Evolutionary conservation across 2,113 vertebrate genomes (phyloP).

Genomic region (Marcusenius ussheri): DNA sequence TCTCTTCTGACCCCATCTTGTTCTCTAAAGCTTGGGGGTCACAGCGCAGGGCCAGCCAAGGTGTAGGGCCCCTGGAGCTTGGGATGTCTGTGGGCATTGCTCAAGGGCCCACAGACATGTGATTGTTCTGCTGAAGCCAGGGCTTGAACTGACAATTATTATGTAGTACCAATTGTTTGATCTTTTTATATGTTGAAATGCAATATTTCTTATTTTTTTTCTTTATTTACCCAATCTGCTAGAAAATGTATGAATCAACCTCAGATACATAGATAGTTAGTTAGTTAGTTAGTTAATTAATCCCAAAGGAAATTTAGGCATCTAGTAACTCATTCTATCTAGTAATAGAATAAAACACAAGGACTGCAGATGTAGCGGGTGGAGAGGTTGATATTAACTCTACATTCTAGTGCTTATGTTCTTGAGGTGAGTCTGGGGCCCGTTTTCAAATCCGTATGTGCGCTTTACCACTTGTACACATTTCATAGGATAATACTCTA

Average conservation of each 20-base stretch:
- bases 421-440: background rate
- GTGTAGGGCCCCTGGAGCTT: too few relatives aligned
- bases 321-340: too few relatives aligned
- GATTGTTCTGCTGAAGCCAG: too few relatives aligned
- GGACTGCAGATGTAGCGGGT: too few relatives aligned
- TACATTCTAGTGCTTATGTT: background rate
- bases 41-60: too few relatives aligned
- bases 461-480: background rate
- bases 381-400: background rate
- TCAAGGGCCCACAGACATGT: too few relatives aligned
- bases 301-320: too few relatives aligned
- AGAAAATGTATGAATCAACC: background rate
- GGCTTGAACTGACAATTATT: background rate
- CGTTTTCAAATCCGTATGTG: background rate
- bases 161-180: background rate
- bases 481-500: background rate
- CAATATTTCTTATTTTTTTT: background rate
- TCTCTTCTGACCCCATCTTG: too few relatives aligned
- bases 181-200: background rate
- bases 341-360: too few relatives aligned
- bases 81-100: too few relatives aligned
- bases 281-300: too few relatives aligned
- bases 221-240: background rate
- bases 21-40: too few relatives aligned
- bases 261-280: background rate